Percentiles rank a stretch among this genome's conserved stretches.
Conservation (phyloP, 2,888 invertebrate genomes). For the Chironomus riparius region DNA sequence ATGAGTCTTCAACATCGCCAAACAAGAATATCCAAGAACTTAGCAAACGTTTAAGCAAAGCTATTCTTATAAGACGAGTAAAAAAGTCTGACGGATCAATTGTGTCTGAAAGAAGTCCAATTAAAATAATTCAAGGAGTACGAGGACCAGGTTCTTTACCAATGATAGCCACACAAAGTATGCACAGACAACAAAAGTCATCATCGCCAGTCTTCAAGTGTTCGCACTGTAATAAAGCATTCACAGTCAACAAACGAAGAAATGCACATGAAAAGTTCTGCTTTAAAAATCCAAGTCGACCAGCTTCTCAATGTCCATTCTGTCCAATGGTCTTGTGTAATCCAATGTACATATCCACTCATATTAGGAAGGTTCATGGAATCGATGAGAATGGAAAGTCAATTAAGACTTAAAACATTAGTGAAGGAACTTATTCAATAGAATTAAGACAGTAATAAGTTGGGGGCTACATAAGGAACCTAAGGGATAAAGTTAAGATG, state of each 20-base stretch:
- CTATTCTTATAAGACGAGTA: background rate
- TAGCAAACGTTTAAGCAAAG: background rate
- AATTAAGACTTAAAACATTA: background rate
- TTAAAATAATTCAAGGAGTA: background rate
- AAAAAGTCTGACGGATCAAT: background rate
- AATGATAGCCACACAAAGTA: background rate
- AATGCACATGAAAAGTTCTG: background rate
- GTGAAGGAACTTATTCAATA: too few species aligned
- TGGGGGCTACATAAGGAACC: too few species aligned
- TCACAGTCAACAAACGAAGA: background rate
- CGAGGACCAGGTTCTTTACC: background rate
- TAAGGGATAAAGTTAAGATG: too few species aligned
- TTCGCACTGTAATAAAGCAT: background rate
- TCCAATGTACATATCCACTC: background rate
- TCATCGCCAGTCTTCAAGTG: background rate
- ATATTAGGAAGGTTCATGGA: background rate
- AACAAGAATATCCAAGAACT: background rate
- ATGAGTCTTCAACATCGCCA: too few species aligned
- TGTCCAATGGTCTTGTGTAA: background rate
- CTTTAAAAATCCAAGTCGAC: slow-evolving; percentile 4
- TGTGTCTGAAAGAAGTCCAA: background rate
- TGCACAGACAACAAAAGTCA: background rate
- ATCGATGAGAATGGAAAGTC: background rate
- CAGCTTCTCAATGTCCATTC: background rate
- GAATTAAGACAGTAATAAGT: too few species aligned